These are phyloP conservation scores for Lepidochitona cinerea DNA, from an alignment of 2,888 invertebrate species.

Conservation along the genomic window DNA sequence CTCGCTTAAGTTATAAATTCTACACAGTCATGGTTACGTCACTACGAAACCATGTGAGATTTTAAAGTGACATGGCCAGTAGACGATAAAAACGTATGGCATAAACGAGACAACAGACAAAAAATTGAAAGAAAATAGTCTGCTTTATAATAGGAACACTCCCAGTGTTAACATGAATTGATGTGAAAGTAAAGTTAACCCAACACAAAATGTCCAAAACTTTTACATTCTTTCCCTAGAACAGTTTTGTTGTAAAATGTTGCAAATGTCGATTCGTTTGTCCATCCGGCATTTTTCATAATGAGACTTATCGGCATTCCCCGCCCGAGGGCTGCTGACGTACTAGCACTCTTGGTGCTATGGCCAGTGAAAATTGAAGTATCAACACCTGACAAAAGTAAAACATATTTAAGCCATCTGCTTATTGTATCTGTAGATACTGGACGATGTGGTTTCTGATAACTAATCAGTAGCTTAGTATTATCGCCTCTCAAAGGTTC, in stretches of 20 bases:
- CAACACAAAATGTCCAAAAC: too few species aligned
- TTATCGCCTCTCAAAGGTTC: background rate
- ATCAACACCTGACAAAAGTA: background rate
- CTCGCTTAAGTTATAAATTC: too few species aligned
- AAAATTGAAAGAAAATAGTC: too few species aligned
- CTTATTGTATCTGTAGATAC: slow-evolving; percentile 2
- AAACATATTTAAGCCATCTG: slow-evolving; percentile 7
- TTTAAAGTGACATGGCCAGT: too few species aligned
- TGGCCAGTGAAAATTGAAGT: slow-evolving; percentile 4
- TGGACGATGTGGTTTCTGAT: background rate
- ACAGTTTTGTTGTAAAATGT: slow-evolving; percentile 16
- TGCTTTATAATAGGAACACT: too few species aligned
- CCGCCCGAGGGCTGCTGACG: slow-evolving; percentile 9
- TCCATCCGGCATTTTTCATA: slow-evolving; percentile 23
- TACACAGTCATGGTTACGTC: too few species aligned
- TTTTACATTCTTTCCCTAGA: too few species aligned
- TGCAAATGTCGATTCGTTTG: slow-evolving; percentile 13
- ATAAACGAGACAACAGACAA: too few species aligned
- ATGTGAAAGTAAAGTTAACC: too few species aligned
- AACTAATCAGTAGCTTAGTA: background rate
- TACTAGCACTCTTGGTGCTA: slow-evolving; percentile 16
- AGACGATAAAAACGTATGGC: too few species aligned
- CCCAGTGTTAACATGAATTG: too few species aligned
- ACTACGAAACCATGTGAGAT: too few species aligned
- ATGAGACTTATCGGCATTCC: slow-evolving; percentile 13